These are phyloP conservation scores for Arenicola marina DNA, from an alignment of 2,888 invertebrate species.

Conservation along the genomic window DNA sequence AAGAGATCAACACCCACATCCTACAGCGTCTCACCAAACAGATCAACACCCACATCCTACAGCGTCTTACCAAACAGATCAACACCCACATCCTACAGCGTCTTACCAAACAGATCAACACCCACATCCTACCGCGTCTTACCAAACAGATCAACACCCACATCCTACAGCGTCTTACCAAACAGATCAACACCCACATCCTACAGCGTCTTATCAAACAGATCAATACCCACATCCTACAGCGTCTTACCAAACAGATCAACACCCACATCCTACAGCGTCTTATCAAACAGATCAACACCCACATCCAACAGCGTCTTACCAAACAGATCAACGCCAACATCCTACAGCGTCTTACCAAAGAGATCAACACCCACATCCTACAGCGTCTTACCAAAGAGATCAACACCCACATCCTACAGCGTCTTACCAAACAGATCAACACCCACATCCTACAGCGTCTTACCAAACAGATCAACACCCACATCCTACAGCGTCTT, in stretches of 20 bases:
- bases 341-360: constrained; percentile 65
- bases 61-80: constrained; percentile 73
- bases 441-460: neutral
- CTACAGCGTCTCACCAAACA: constrained; percentile 69
- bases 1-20: constrained; percentile 72
- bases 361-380: constrained; percentile 72
- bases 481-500: constrained; percentile 17
- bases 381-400: constrained; percentile 71
- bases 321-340: constrained; percentile 72
- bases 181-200: constrained; percentile 61
- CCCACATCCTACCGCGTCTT: constrained; percentile 17
- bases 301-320: constrained; percentile 17
- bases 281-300: constrained; percentile 72
- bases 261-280: neutral
- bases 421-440: constrained; percentile 73
- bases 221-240: neutral
- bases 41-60: neutral
- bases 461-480: constrained; percentile 73
- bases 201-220: constrained; percentile 69
- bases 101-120: constrained; percentile 73
- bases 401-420: constrained; percentile 66
- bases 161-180: constrained; percentile 65
- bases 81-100: neutral
- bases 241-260: constrained; percentile 73
- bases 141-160: constrained; percentile 72